Percentiles rank a stretch among this genome's conserved stretches.
Evolutionary conservation across 2,888 invertebrate species (phyloP).

Genomic region (Noctua fimbriata): DNA sequence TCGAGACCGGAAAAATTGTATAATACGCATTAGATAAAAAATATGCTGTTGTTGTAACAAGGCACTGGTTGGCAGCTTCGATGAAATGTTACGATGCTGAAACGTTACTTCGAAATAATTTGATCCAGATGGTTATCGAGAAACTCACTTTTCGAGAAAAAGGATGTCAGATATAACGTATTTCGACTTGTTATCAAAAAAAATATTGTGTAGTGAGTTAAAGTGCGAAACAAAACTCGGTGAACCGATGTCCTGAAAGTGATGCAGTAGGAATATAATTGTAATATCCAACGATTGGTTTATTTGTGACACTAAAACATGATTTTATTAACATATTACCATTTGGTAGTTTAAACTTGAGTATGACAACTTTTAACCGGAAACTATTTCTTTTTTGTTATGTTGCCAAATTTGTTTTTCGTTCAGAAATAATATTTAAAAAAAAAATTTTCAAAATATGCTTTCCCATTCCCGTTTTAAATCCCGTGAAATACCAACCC

Average conservation of each 20-base stretch:
- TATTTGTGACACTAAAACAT: neutral
- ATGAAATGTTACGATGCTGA: neutral
- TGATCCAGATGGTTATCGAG: neutral
- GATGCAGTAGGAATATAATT: neutral
- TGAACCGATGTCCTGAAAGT: neutral
- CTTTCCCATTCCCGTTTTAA: neutral
- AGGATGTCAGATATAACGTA: neutral
- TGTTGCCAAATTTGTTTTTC: conserved; percentile 67
- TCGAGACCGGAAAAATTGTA: neutral
- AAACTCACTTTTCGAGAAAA: neutral
- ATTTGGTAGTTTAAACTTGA: conserved; percentile 9
- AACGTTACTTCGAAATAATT: neutral
- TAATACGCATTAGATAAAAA: neutral
- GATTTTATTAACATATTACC: neutral
- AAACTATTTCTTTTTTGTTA: conserved; percentile 49
- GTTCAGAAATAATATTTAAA: conserved; percentile 44
- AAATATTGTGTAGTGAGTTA: neutral
- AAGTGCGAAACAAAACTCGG: neutral
- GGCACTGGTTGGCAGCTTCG: neutral
- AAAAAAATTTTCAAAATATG: neutral
- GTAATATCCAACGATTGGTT: neutral
- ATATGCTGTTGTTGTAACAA: neutral
- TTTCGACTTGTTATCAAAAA: neutral
- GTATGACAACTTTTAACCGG: conserved; percentile 71
- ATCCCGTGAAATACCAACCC: neutral